Evolutionary conservation across 2,797 vertebrate species (phyloP).

Genomic region (Carapus acus): DNA sequence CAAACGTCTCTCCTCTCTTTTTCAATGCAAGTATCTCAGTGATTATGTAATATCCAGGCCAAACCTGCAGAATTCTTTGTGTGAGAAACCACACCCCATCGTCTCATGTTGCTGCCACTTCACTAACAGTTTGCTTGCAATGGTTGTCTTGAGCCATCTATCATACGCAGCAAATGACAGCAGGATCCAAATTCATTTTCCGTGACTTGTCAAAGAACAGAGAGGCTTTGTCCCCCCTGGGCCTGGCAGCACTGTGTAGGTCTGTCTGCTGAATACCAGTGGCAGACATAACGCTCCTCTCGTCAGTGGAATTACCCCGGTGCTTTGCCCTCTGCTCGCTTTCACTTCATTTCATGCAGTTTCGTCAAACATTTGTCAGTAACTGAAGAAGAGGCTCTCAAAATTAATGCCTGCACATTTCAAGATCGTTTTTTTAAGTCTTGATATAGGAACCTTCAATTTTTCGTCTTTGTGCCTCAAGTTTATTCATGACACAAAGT

Average conservation of each 20-base stretch:
- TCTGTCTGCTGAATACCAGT: background rate
- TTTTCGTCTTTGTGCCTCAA: too few species aligned
- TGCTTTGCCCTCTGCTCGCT: constrained; percentile 3
- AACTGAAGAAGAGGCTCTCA: too few species aligned
- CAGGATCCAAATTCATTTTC: background rate
- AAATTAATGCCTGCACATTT: too few species aligned
- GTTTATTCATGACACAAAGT: too few species aligned
- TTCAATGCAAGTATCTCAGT: background rate
- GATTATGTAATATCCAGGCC: background rate
- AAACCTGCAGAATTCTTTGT: background rate
- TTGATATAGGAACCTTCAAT: too few species aligned
- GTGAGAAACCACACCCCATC: background rate
- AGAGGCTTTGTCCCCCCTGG: constrained; percentile 36
- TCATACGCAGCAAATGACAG: constrained; percentile 6
- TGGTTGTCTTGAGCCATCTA: constrained; percentile 3
- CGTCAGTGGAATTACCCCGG: constrained; percentile 2
- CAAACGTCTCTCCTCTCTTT: background rate
- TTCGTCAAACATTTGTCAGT: too few species aligned
- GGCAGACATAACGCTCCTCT: constrained; percentile 17
- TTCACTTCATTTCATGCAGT: background rate
- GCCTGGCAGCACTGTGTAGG: constrained; percentile 21
- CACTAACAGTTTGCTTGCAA: background rate
- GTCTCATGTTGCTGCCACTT: background rate
- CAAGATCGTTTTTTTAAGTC: too few species aligned
- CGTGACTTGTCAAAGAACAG: constrained; percentile 22